Percentiles rank a stretch among this genome's conserved stretches.
These are phyloP conservation scores for Arion vulgaris DNA, from an alignment of 1,140 invertebrate genomes.

Conservation along the genomic window DNA sequence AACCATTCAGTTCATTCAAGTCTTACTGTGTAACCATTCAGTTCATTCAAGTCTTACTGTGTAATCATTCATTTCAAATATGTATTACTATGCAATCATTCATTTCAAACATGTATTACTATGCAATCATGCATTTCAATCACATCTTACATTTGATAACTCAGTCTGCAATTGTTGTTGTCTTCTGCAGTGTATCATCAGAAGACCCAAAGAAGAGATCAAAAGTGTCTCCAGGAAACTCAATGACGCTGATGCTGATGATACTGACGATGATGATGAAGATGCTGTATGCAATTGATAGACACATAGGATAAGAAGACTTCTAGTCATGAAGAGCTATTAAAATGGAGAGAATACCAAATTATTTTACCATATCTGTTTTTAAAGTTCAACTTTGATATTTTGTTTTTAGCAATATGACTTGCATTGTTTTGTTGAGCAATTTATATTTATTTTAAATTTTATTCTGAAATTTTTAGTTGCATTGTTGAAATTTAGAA, in stretches of 20 bases:
- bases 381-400: too few relatives aligned
- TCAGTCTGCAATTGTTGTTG: background rate
- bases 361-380: background rate
- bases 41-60: too few relatives aligned
- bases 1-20: background rate
- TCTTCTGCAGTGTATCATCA: background rate
- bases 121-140: background rate
- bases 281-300: background rate
- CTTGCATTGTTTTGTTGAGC: too few relatives aligned
- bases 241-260: background rate
- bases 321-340: background rate
- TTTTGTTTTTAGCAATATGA: too few relatives aligned
- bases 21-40: background rate
- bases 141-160: too few relatives aligned
- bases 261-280: background rate
- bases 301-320: background rate
- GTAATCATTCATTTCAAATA: background rate
- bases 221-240: background rate
- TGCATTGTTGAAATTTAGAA: too few relatives aligned
- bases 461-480: too few relatives aligned
- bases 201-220: conserved; percentile 25
- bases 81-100: background rate
- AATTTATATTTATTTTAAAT: too few relatives aligned
- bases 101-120: background rate
- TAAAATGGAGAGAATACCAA: background rate